Conservation (phyloP, 2,797 vertebrate species). For the Squalus acanthias region DNA sequence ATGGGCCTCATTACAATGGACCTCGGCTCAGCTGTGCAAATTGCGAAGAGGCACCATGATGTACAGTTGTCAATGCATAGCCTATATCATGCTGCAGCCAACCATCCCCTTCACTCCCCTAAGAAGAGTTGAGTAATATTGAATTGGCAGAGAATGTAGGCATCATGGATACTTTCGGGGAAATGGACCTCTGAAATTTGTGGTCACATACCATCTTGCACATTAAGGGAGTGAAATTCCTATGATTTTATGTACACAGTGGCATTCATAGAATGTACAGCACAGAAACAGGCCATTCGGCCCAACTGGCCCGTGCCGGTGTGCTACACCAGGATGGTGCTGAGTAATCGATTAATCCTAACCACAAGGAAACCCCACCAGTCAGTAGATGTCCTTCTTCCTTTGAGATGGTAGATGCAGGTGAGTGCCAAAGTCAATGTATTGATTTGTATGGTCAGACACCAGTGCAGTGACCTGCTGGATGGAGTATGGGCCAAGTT, state of each 20-base stretch:
- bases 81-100: not conserved
- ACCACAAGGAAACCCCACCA: not conserved
- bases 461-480: not conserved
- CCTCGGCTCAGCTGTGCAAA: not conserved
- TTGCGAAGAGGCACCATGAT: not conserved
- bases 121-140: not conserved
- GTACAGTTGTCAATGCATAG: not conserved
- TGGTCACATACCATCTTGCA: not conserved
- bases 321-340: not conserved
- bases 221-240: not conserved
- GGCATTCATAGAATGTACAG: not conserved
- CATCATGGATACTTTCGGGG: not conserved
- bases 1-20: not conserved
- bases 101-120: not conserved
- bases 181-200: not conserved
- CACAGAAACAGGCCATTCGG: not conserved
- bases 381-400: not conserved
- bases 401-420: not conserved
- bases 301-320: not conserved
- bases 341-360: not conserved
- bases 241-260: not conserved
- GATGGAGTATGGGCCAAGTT: not conserved
- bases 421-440: too few species aligned
- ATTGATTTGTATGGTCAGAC: not conserved
- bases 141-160: not conserved